Base-by-base conservation (phyloP, 2,113 vertebrate species). In the Leptosomus discolor region DNA sequence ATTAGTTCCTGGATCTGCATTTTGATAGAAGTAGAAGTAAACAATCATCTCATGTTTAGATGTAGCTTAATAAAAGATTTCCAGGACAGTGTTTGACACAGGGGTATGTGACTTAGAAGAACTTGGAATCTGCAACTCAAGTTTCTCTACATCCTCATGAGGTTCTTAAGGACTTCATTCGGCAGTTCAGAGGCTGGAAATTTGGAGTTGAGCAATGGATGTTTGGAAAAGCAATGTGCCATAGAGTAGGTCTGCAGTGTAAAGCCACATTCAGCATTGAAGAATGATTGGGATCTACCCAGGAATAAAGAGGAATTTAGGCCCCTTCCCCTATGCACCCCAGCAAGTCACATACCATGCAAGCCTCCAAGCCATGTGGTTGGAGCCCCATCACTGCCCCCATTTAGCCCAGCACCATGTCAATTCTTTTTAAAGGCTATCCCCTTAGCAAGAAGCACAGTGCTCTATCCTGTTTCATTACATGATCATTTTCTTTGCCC, bases 1-100 rank as follows among this genome's bases (percentile, higher is more conserved):
- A 21, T 78, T 70, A 78, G 54, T 63, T 81, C 56, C 64, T 87
- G 46, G 23, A 75, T 78, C 51, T 86, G 29, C 46, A 27, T 89
- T 92, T 95, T 95, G 77, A n/a, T 51, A 81, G 32, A 65, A 90
- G 43, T 60, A 76, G 79, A 83, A 85, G 54, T 87, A 92, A 89
- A 84, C 77, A 75, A 34, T 10, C 50, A 92, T 63, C 8, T 46
- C 17, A 15, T 78, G 54, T 92, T 80, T 80, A 70, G 58, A 77
- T 50, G 20, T n/a, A 58, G 32, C 18, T 89, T 78, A 74, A 67
- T 77, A 17, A 70, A 92, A 86, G 60, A 48, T 87, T 70, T 21
- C 18, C 34, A 69, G 24, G 26, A 70, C 54, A n/a, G 21, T 58
- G 56, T 67, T 46, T 75, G 51, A 30, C 7, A 8, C 18, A 58